Percentiles rank a stretch among this genome's conserved stretches.
These are phyloP conservation scores for Eristalis tenax DNA, from an alignment of 2,888 invertebrate genomes.

Conservation along the genomic window DNA sequence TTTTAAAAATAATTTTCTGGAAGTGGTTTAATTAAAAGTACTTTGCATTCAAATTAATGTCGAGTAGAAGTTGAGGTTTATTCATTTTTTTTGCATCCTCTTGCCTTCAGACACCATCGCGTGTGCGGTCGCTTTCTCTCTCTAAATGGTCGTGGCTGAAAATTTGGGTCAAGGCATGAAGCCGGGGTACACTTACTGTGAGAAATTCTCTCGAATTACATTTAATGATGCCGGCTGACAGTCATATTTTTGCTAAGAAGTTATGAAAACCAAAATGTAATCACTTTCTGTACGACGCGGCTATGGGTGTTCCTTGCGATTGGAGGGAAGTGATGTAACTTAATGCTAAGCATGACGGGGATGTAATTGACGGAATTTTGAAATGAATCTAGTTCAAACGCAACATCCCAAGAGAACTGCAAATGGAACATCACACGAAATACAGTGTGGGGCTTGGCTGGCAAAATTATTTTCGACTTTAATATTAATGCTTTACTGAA, in stretches of 20 bases:
- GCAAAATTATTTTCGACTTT: neutral
- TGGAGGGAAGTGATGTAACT: neutral
- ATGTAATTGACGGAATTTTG: neutral
- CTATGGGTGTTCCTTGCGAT: neutral
- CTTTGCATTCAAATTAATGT: conserved; percentile 28
- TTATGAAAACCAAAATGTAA: conserved; percentile 4
- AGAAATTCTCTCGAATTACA: conserved; percentile 6
- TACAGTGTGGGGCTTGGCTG: neutral
- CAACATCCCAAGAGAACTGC: neutral
- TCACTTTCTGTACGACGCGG: neutral
- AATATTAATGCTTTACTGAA: neutral
- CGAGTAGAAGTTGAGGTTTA: neutral
- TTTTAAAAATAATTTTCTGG: conserved; percentile 18
- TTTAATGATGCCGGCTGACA: conserved; percentile 3
- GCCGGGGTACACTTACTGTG: neutral
- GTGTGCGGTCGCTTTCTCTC: neutral
- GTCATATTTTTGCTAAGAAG: neutral
- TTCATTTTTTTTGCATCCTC: neutral
- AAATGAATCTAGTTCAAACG: neutral
- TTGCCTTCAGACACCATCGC: neutral
- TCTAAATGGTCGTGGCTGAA: conserved; percentile 2
- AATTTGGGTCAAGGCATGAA: conserved; percentile 17
- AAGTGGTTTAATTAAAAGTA: conserved; percentile 34
- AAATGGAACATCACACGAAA: neutral
- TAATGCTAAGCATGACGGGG: neutral